Evolutionary conservation across 2,888 invertebrate species (phyloP), one percentile per base, ranked within the genome.

Genomic region (Agrotis ipsilon): DNA sequence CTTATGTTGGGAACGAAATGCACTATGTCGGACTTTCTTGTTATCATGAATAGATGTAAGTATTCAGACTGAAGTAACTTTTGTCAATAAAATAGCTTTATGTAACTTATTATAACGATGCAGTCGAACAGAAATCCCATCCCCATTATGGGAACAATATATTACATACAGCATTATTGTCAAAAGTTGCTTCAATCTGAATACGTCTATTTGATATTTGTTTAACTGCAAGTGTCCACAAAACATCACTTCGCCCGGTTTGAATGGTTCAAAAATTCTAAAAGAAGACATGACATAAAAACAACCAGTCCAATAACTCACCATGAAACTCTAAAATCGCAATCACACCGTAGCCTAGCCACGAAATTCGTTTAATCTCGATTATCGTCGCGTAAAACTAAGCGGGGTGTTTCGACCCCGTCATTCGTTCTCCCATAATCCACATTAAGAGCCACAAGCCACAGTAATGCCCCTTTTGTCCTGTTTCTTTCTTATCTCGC

Each of bases 401-500:
- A 92, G 91, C 92, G 80, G 83, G 88, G 85, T 81, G 85, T 87
- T 86, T 88, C 86, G 86, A 85, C 88, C 91, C 87, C 89, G 88
- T 91, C 92, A 89, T 92, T 90, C 90, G 92, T 93, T 89, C 87
- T 87, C 87, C 85, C 84, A 87, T 94, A 93, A 94, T 93, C 94
- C 94, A 90, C 89, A 90, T 93, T 93, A 94, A 90, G 89, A 89
- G 89, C 93, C 92, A 82, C 91, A 89, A 92, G 92, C 91, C 87
- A 72, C 89, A 84, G 88, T 94, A 93, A 94, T 93, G 88, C 92
- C 89, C 90, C 93, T 89, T 89, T 90, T 92, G 92, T 94, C 90
- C 92, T 92, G 92, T 92, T 94, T 94, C 94, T 96, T 96, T 95
- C 96, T 95, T 96, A 96, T 96, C 96, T 94, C 85, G 74, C 87